These are phyloP conservation scores for Drosophila siamana DNA, from an alignment of 2,888 invertebrate species.

Conservation along the genomic window DNA sequence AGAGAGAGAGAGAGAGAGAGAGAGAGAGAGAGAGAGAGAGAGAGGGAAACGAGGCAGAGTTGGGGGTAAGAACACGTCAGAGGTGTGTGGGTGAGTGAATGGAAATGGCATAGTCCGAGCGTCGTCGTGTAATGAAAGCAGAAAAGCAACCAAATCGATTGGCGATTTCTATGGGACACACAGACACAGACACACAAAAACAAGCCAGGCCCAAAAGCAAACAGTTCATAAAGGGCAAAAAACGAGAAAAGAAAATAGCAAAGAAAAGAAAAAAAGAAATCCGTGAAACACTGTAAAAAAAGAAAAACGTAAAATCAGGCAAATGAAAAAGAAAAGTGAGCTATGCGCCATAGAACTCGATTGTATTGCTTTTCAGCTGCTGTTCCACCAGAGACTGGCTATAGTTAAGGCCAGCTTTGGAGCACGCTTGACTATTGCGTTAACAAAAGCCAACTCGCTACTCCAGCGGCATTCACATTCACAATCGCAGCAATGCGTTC, in stretches of 20 bases:
- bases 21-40: too few relatives aligned
- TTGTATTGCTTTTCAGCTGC: conserved; percentile 33
- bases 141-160: conserved; percentile 65
- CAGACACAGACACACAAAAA: not conserved
- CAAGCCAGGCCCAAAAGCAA: conserved; percentile 42
- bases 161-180: conserved; percentile 68
- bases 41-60: too few relatives aligned
- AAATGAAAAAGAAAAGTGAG: conserved; percentile 54
- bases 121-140: conserved; percentile 50
- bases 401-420: conserved; percentile 3
- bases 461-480: not conserved
- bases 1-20: not conserved
- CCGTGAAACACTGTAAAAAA: conserved; percentile 1
- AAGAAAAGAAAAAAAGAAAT: not conserved
- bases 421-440: conserved; percentile 8
- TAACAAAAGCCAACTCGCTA: conserved; percentile 17
- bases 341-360: conserved; percentile 35
- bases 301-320: conserved; percentile 20
- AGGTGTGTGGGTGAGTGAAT: conserved; percentile 28
- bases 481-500: not conserved
- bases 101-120: conserved; percentile 43
- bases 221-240: conserved; percentile 35
- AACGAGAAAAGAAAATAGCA: not conserved
- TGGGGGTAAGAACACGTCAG: conserved; percentile 6
- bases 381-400: not conserved